Base-by-base conservation (phyloP, 2,797 vertebrate genomes). In the Tokudaia tokunoshimensis region DNA sequence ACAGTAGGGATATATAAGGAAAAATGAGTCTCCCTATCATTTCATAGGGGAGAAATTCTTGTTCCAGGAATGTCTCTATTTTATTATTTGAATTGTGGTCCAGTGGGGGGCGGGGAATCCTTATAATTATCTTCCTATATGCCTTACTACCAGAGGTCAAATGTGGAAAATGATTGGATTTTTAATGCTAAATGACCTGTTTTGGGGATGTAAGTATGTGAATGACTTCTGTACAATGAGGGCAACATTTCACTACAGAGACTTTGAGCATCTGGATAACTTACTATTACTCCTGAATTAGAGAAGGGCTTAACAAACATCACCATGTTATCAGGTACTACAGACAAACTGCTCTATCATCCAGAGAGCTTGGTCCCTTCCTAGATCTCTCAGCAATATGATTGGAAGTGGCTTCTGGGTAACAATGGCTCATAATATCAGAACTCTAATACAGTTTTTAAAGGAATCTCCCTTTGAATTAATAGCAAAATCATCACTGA, bases 101-200 rank as follows among this genome's bases (percentile, higher is more conserved):
- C 61, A 37, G 11, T 0, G 4, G 9, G 87, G 1, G 4, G 9
- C 84, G 1, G 1, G 5, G 2, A 44, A 1, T 55, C 17, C 14
- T 88, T 91, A 6, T 14, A 67, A 24, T 0, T 9, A 31, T 65
- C 70, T 94, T 50, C 44, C 44, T 57, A 11, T 26, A 22, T 17
- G 19, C 20, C 34, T 90, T 47, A 13, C 17, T 29, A 37, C 15
- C 75, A 1, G 19, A 61, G 79, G 7, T 50, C 22, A 78, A 78
- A 52, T 22, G 6, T 90, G 79, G 57, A 14, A 74, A 90, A 47
- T 17, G 17, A 31, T 3, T 67, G 29, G 14, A 57, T 26, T 74
- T 34, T 72, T 50, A 24, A 7, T 59, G 44, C 12, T 50, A 41
- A 74, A 47, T 44, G 55, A 52, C 72, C 61, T 86, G 57, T 55